A percentile compares a stretch with the other conserved stretches of the same genome.
Evolutionary conservation across 2,797 vertebrate species (phyloP).

Genomic region (Lophotriccus pileatus): DNA sequence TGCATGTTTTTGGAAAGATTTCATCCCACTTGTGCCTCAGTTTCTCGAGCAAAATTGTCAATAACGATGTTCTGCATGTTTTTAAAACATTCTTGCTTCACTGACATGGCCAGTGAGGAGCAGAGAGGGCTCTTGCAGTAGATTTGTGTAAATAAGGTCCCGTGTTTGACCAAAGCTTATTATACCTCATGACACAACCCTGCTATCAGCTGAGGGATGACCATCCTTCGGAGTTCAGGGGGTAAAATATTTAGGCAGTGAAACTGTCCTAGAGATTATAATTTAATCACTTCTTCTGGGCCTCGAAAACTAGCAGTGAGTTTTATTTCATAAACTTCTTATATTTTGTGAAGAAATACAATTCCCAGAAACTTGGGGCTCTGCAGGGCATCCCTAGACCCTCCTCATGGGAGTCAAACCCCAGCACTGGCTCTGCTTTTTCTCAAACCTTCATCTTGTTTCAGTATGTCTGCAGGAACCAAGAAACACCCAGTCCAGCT

Average conservation of each 20-base stretch:
- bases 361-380: background rate
- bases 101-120: background rate
- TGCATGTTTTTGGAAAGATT: background rate
- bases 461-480: background rate
- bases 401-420: background rate
- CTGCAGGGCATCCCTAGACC: background rate
- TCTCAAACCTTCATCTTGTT: background rate
- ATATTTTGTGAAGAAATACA: background rate
- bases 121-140: background rate
- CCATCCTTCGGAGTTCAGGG: background rate
- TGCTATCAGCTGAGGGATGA: fast-evolving
- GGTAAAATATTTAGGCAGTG: background rate
- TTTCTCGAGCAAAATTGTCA: background rate
- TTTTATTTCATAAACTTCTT: background rate
- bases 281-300: background rate
- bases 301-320: background rate
- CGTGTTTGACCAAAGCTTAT: background rate
- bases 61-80: background rate
- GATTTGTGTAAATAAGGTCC: background rate
- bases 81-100: background rate
- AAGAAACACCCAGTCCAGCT: background rate
- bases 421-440: background rate
- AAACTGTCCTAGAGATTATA: background rate
- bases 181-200: background rate
- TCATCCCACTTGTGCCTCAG: background rate